Evolutionary conservation across 2,888 invertebrate genomes (phyloP), one percentile per base, ranked within the genome.

Genomic region (Ommatoiulus sabulosus): DNA sequence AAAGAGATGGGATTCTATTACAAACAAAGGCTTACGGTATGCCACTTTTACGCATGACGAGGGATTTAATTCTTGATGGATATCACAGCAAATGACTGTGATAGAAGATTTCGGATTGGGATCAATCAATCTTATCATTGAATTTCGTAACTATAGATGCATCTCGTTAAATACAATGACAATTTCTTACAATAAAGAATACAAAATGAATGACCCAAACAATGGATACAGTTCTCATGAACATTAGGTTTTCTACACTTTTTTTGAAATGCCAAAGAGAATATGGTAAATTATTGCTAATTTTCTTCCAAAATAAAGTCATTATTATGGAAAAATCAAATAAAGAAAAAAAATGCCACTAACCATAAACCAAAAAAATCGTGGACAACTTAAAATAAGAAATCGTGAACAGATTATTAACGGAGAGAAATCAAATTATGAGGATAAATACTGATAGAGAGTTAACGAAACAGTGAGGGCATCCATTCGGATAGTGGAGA

Each of bases 401-500:
- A 57, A 57, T 3, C 6, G 15, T 15, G 15, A 57, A 15, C 52
- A 57, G 15, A 15, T 12, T 57, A 57, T 10, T 6, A 57, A 57
- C 15, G 52, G 15, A 57, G 15, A 6, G 8, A 12, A 57, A 57
- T 57, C 15, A 57, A 46, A 46, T 46, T 46, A 46, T 15, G 15
- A 57, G 15, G 52, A 57, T 15, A 57, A 57, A 57, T 57, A 57
- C 84, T 44, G 84, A 44, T 43, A 44, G 84, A n/a, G 84, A 44
- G 84, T 15, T 8, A 84, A 84, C 10, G 15, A 35, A 84, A 35
- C 44, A 84, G 44, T 35, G 84, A 84, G 84, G 84, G 84, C 44
- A 35, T 35, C 52, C 52, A 57, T 3, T 57, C 52, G 8, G 52
- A 57, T 3, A 57, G 15, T 12, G 15, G 52, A 84, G 84, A 84